These are phyloP conservation scores for Zapornia atra DNA, from an alignment of 2,113 vertebrate species.

Conservation along the genomic window DNA sequence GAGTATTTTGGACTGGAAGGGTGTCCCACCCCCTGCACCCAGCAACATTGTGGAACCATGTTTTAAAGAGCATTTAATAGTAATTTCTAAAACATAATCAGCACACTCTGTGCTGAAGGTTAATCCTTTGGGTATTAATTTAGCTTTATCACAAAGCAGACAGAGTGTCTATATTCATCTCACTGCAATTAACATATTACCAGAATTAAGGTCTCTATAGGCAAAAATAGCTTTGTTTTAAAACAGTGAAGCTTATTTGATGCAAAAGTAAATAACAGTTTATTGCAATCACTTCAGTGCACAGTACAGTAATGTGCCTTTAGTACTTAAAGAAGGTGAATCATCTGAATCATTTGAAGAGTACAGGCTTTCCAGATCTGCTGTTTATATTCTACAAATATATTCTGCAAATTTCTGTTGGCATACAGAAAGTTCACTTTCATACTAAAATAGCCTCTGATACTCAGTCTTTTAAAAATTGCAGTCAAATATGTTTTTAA, in stretches of 20 bases:
- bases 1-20: not conserved
- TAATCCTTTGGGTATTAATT: constrained; percentile 71
- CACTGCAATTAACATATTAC: constrained; percentile 15
- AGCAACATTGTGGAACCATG: not conserved
- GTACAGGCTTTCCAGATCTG: not conserved
- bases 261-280: not conserved
- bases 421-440: not conserved
- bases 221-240: constrained; percentile 42
- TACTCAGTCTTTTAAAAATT: constrained; percentile 28
- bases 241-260: not conserved
- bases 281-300: not conserved
- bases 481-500: constrained; percentile 12
- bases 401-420: not conserved
- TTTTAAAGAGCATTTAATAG: constrained; percentile 21
- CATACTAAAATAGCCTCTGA: not conserved
- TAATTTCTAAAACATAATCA: constrained; percentile 49
- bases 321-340: not conserved
- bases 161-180: constrained; percentile 32
- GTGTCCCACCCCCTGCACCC: not conserved
- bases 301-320: not conserved
- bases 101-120: not conserved
- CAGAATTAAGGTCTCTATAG: constrained; percentile 45
- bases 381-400: no score
- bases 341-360: not conserved
- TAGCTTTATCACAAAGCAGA: constrained; percentile 50